phyloP scores from a whole-genome alignment of 2,888 invertebrate species.

The Diarsia mendica region DNA sequence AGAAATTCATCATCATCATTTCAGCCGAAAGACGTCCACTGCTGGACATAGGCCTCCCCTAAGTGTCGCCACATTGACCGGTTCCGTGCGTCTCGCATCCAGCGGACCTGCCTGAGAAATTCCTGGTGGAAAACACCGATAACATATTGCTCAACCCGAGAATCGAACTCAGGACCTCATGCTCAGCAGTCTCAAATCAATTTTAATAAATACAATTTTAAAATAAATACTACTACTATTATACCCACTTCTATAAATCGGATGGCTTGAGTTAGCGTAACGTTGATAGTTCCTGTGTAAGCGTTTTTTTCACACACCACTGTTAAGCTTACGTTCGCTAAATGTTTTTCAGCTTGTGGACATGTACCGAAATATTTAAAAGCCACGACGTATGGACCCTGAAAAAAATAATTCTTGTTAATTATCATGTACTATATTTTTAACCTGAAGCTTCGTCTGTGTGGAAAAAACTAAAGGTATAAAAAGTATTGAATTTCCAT shows the following conservation, averaged over 20 bases:
- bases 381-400: slow-evolving; percentile 38
- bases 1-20: too few relatives aligned
- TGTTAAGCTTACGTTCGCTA: slow-evolving; percentile 19
- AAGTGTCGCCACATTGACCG: too few relatives aligned
- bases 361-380: slow-evolving; percentile 33
- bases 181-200: not conserved
- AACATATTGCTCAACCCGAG: not conserved
- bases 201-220: not conserved
- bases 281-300: slow-evolving; percentile 23
- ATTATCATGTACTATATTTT: not conserved
- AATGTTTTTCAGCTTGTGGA: slow-evolving; percentile 6
- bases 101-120: too few relatives aligned
- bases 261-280: slow-evolving; percentile 23
- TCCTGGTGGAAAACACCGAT: not conserved
- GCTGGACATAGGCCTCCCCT: too few relatives aligned
- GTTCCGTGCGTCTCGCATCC: too few relatives aligned
- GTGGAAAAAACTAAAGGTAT: not conserved
- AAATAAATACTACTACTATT: not conserved
- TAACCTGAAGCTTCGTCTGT: not conserved
- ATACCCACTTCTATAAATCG: slow-evolving; percentile 46
- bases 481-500: too few relatives aligned
- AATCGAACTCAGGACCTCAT: not conserved
- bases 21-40: too few relatives aligned
- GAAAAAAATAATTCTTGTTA: not conserved
- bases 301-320: slow-evolving; percentile 4